Percentiles rank a stretch among this genome's conserved stretches.
Conservation (phyloP, 2,888 invertebrate species). For the Andrena bicolor region DNA sequence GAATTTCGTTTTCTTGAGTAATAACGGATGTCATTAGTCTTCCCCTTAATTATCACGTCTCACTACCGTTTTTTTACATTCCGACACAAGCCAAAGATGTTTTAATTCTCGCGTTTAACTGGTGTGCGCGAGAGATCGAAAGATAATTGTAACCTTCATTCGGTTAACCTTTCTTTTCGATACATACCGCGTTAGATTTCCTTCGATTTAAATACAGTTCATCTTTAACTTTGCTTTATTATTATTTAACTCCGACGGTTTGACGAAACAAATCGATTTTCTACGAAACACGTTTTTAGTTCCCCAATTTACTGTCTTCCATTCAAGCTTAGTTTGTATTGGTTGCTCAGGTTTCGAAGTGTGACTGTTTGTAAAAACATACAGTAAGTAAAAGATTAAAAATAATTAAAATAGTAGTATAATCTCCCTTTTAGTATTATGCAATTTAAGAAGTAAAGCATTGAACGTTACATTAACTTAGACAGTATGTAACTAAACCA, state of each 20-base stretch:
- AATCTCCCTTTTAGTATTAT: not conserved
- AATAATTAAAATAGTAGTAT: not conserved
- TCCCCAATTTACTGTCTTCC: not conserved
- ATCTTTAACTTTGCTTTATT: not conserved
- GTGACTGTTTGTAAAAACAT: not conserved
- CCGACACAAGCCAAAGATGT: not conserved
- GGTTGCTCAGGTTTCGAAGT: not conserved
- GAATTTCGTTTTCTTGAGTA: conserved; percentile 53
- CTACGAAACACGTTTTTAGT: not conserved
- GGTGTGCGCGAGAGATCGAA: not conserved
- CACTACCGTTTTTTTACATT: not conserved
- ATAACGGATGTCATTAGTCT: conserved; percentile 21
- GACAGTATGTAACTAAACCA: not conserved
- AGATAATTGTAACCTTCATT: conserved; percentile 40
- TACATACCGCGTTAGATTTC: conserved; percentile 2
- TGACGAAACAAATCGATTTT: not conserved
- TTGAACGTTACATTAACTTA: not conserved
- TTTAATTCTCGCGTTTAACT: not conserved
- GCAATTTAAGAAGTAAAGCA: not conserved
- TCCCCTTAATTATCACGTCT: conserved; percentile 3
- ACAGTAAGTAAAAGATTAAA: not conserved
- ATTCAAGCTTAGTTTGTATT: not conserved
- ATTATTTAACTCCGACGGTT: not conserved
- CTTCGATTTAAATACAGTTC: not conserved
- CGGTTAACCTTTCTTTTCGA: conserved; percentile 47